Evolutionary conservation across 2,113 vertebrate species (phyloP).

Genomic region (Archilochus colubris): DNA sequence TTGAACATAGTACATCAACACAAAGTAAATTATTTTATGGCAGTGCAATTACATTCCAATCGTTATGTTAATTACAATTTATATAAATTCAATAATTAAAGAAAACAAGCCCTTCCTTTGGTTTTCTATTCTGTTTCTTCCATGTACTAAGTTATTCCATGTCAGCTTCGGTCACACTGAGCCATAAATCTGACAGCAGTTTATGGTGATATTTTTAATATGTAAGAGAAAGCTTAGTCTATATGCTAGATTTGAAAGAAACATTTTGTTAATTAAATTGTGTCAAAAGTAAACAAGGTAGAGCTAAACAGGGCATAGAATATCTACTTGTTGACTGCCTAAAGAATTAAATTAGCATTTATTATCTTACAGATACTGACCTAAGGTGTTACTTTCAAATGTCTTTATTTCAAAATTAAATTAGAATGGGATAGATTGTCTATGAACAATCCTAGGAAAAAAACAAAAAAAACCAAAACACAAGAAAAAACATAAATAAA

Average conservation of each 20-base stretch:
- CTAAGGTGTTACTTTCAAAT: not conserved
- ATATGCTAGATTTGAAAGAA: constrained; percentile 37
- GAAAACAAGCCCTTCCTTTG: constrained; percentile 62
- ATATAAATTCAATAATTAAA: constrained; percentile 78
- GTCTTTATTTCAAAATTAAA: not conserved
- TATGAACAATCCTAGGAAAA: not conserved
- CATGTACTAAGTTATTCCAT: constrained; percentile 30
- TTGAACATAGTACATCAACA: constrained; percentile 74
- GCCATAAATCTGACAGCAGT: constrained; percentile 55
- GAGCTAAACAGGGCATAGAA: constrained; percentile 3
- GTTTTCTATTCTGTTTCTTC: constrained; percentile 47
- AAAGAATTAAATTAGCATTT: constrained; percentile 1
- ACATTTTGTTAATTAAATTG: constrained; percentile 4
- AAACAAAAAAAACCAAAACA: not conserved
- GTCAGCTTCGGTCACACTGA: not conserved
- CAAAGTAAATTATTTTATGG: constrained; percentile 71
- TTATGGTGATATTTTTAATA: constrained; percentile 31
- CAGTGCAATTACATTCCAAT: constrained; percentile 70
- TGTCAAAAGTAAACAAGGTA: constrained; percentile 31
- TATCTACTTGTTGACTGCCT: not conserved
- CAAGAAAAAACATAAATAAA: not conserved
- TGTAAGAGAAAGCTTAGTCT: constrained; percentile 17
- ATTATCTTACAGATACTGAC: not conserved
- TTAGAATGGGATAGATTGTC: not conserved
- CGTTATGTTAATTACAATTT: constrained; percentile 76